phyloP scores from a whole-genome alignment of 2,113 vertebrate species.

The Aleadryas rufinucha region DNA sequence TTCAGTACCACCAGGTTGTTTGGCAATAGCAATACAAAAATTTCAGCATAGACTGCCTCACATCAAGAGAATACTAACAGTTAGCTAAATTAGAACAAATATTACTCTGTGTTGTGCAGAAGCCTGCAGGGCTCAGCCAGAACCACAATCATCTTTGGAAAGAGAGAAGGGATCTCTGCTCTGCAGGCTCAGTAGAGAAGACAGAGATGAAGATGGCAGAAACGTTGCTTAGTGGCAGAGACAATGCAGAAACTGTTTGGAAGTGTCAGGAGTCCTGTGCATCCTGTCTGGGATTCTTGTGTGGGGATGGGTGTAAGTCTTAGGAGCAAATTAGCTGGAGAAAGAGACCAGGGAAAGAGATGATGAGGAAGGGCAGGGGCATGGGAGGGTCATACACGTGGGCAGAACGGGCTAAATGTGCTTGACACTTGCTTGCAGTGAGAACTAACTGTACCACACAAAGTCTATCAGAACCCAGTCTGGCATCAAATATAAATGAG shows the following conservation, averaged over 20 bases:
- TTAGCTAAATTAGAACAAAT: neutral
- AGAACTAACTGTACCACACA: neutral
- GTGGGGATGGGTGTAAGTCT: neutral
- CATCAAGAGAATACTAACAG: neutral
- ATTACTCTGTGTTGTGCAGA: neutral
- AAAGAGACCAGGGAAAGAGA: neutral
- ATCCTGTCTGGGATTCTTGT: neutral
- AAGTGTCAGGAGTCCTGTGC: fast-evolving
- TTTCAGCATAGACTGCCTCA: neutral
- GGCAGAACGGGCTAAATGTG: neutral
- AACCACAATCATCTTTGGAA: neutral
- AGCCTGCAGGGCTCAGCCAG: neutral
- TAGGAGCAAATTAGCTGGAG: neutral
- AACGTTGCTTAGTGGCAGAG: neutral
- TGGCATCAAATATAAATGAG: neutral
- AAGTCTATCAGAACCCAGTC: neutral
- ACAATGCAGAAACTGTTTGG: neutral
- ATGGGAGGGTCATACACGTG: fast-evolving
- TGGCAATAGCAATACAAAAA: neutral
- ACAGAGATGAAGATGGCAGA: neutral
- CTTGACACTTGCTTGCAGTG: neutral
- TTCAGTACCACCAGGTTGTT: neutral
- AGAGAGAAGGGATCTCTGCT: neutral
- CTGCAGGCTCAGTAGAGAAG: neutral
- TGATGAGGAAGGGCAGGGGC: neutral